Conservation (phyloP, 2,888 invertebrate genomes). For the Clitarchus hookeri region DNA sequence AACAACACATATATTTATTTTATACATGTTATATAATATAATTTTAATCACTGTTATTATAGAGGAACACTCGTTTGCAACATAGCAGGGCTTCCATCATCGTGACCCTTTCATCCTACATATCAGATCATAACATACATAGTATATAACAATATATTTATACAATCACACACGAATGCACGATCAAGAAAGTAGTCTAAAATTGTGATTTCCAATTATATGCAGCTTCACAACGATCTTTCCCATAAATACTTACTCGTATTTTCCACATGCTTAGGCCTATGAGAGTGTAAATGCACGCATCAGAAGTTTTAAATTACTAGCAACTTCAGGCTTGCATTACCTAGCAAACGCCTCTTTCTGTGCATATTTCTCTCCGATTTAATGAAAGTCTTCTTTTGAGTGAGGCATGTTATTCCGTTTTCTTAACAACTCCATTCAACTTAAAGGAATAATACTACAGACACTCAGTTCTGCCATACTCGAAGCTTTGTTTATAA, state of each 20-base stretch:
- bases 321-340: not conserved
- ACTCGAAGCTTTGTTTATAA: not conserved
- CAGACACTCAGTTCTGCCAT: not conserved
- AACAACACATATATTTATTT: constrained; percentile 34
- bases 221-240: not conserved
- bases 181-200: constrained; percentile 1
- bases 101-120: not conserved
- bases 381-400: not conserved
- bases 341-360: not conserved
- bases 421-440: not conserved
- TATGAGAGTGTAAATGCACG: not conserved
- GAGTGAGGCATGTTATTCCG: not conserved
- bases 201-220: not conserved
- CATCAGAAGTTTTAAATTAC: too few relatives aligned
- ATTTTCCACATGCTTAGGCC: not conserved
- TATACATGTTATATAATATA: constrained; percentile 29
- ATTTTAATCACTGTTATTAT: constrained; percentile 31
- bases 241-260: not conserved
- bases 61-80: constrained; percentile 36
- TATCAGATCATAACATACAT: constrained; percentile 22
- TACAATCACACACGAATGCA: constrained; percentile 21
- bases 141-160: constrained; percentile 23
- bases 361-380: not conserved
- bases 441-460: not conserved
- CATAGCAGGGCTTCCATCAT: constrained; percentile 27